Percentiles rank a stretch among this genome's conserved stretches.
These are phyloP conservation scores for Hippocampus mohnikei DNA, from an alignment of 2,113 vertebrate species.

Conservation along the genomic window DNA sequence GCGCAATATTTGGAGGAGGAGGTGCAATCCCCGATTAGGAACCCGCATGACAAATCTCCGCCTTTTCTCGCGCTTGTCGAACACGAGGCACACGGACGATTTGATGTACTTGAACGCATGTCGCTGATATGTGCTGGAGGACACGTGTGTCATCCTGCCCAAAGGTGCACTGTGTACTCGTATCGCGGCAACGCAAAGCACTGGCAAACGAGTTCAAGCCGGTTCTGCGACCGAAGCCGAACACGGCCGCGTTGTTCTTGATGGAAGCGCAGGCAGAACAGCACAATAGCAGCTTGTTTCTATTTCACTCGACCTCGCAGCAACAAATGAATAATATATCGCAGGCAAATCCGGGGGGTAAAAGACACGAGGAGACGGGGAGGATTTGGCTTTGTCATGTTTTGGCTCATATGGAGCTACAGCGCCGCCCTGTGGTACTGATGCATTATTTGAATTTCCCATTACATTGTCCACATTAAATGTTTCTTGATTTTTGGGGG, in stretches of 20 bases:
- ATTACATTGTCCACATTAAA: not conserved
- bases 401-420: slow-evolving; percentile 49
- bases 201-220: slow-evolving; percentile 15
- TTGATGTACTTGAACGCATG: not conserved
- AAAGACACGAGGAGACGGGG: slow-evolving; percentile 7
- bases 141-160: not conserved
- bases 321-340: slow-evolving; percentile 52
- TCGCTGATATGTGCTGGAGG: not conserved
- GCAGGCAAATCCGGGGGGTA: slow-evolving; percentile 32
- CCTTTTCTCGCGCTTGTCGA: not conserved
- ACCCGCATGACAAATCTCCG: not conserved
- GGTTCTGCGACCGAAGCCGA: not conserved
- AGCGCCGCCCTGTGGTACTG: slow-evolving; percentile 54
- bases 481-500: not conserved
- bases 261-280: slow-evolving; percentile 45
- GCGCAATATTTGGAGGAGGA: slow-evolving; percentile 62
- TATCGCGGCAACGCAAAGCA: slow-evolving; percentile 21
- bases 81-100: not conserved
- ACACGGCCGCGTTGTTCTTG: slow-evolving; percentile 40
- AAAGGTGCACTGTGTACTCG: slow-evolving; percentile 25
- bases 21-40: not conserved
- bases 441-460: not conserved
- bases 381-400: not conserved
- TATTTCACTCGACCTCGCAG: slow-evolving; percentile 51
- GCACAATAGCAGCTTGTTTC: slow-evolving; percentile 50